Base-by-base conservation (phyloP, 2,888 invertebrate species). In the Acheta domesticus region DNA sequence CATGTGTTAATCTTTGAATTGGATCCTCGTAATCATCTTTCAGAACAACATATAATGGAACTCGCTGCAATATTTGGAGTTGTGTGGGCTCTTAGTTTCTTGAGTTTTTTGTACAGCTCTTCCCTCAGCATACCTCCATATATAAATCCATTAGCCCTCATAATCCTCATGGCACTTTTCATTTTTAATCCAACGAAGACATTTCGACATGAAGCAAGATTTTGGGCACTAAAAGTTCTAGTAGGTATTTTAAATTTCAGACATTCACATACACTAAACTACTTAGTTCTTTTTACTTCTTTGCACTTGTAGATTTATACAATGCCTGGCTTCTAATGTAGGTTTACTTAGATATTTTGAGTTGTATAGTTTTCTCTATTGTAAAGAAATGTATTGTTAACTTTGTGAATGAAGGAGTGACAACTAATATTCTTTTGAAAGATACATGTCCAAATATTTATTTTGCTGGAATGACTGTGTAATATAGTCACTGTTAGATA, bases 1-100 rank as follows among this genome's bases (percentile, higher is more conserved):
- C 94, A 95, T 86, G 94, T 95, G 20, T 89, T 95, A 3, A 95
- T 95, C 81, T 95, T 95, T 85, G 94, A 94, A 86, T 87, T 95
- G 81, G 94, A 95, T 87, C 94, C 94, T 0, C 87, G 94, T 77
- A 92, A 93, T 85, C 93, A 94, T 87, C 87, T 92, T 11, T 91
- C 91, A 0, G 94, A 94, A 85, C 93, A 94, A 85, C 92, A 94
- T 84, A 87, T 91, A 16, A 92, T 94, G 90, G 94, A 94, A 88
- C 88, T 93, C 83, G 92, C 94, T 0, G 91, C 93, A 0, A 91
- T 93, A 81, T 91, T 94, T 84, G 93, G 93, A 48, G 93, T 94
- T 0, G 88, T 94, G 75, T 94, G 94, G 94, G 91, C 93, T 0
- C 85, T 92, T 23, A 91, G 87, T 80, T 89, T 92, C 11, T 86